Evolutionary conservation across 2,113 vertebrate species (phyloP).

Genomic region (Cephalopholis sonnerati): DNA sequence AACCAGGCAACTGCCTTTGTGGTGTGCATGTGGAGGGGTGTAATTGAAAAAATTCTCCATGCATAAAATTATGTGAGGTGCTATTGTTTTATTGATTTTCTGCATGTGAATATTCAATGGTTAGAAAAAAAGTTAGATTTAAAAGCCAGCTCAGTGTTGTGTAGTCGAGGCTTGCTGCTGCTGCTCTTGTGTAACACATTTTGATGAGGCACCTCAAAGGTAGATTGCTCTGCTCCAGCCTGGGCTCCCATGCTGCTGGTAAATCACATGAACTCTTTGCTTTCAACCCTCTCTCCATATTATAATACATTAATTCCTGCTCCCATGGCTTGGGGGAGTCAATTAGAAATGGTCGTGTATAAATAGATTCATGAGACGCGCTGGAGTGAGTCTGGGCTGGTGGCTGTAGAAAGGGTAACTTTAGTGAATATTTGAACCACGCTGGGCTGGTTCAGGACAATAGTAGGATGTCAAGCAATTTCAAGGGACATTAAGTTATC

Average conservation of each 20-base stretch:
- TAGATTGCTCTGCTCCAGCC: constrained; percentile 12
- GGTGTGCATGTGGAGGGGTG: neutral
- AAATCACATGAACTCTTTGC: constrained; percentile 26
- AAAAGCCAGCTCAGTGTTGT: neutral
- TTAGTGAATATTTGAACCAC: constrained; percentile 18
- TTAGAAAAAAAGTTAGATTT: neutral
- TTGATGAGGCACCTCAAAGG: constrained; percentile 21
- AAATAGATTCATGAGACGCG: constrained; percentile 23
- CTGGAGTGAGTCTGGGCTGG: constrained; percentile 3
- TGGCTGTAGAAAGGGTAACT: neutral
- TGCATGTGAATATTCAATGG: neutral
- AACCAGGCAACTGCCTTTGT: neutral
- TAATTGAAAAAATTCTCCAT: constrained; percentile 47
- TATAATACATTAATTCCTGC: constrained; percentile 30
- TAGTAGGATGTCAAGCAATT: neutral
- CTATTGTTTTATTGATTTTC: constrained; percentile 19
- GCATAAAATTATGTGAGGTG: constrained; percentile 45
- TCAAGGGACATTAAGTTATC: neutral
- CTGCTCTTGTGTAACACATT: constrained; percentile 13
- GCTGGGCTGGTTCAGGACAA: neutral
- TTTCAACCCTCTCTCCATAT: constrained; percentile 32
- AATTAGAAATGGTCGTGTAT: constrained; percentile 34
- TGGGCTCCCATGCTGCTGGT: neutral
- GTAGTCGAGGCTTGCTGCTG: neutral
- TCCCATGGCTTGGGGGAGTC: constrained; percentile 10